Evolutionary conservation across 2,888 invertebrate genomes (phyloP).

Genomic region (Troides aeacus): DNA sequence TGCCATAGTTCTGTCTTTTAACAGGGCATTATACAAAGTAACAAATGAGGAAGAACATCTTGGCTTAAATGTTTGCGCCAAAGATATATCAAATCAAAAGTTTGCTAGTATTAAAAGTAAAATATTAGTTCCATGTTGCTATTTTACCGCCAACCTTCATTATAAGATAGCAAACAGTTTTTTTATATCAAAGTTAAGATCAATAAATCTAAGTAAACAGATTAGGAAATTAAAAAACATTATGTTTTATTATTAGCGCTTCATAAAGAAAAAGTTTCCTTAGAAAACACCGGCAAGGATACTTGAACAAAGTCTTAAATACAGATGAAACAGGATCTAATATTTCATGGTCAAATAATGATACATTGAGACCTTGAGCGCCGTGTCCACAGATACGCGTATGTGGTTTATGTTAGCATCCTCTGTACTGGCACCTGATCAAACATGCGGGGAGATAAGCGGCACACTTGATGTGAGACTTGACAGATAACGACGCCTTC

Average conservation of each 20-base stretch:
- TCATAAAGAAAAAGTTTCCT: background rate
- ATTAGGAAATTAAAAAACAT: background rate
- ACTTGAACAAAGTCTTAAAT: conserved; percentile 35
- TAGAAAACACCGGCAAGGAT: background rate
- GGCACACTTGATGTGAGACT: conserved; percentile 73
- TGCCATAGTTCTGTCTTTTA: too few relatives aligned
- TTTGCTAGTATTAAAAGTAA: too few relatives aligned
- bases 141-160: too few relatives aligned
- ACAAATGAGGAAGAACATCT: too few relatives aligned
- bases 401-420: conserved; percentile 58
- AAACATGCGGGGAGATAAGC: conserved; percentile 75
- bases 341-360: conserved; percentile 63
- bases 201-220: background rate
- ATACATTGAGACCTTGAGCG: conserved; percentile 58
- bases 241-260: background rate
- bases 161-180: too few relatives aligned
- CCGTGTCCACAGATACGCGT: conserved; percentile 42
- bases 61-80: too few relatives aligned
- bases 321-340: conserved; percentile 42
- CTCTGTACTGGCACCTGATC: conserved; percentile 69
- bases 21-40: too few relatives aligned
- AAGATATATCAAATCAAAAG: too few relatives aligned
- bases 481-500: conserved; percentile 66
- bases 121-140: too few relatives aligned
- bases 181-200: background rate